Evolutionary conservation across 2,113 vertebrate species (phyloP), one percentile per base, ranked within the genome.

Genomic region (Sinocyclocheilus rhinocerous): DNA sequence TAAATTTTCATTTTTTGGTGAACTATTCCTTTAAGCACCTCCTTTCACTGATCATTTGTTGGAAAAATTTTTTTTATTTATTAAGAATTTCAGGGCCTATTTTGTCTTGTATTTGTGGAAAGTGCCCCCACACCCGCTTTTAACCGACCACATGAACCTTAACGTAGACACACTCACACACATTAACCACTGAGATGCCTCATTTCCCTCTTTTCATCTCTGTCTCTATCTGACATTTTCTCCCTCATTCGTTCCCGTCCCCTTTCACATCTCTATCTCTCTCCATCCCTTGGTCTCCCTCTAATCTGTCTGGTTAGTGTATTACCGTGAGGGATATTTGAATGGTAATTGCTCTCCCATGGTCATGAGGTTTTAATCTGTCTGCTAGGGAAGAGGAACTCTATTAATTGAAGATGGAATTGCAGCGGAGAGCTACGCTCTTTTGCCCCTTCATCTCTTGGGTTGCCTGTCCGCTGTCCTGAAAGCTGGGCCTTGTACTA

Each of bases 311-410:
- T 83, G 63, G 42, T 83, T 83, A 83, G 81, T 83, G 63, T 83
- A 29, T 70, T 83, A 69, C 63, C 45, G 26, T 83, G n/a, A 52
- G 81, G 81, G 81, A 83, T 85, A 52, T 85, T 85, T 79, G 76
- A 85, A 79, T 85, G 20, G 29, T 69, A 70, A 79, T 85, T 69
- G 83, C 8, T 45, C 33, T 73, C 26, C 61, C 65, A 36, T 78
- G 76, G 26, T 76, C 15, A 12, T 55, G 29, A 79, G 76, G 84
- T 69, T 78, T 85, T 67, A 65, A 85, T 85, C 84, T 67, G 72
- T 76, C 72, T 77, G 61, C 24, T 77, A n/a, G 33, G 16, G 65
- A 70, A 36, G 48, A 83, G 45, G 84, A 85, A 55, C 73, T 78
- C 76, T 69, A 79, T 79, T 70, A 85, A 79, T n/a, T 69, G 45